Conservation (phyloP, 2,888 invertebrate genomes). For the Plemyria rubiginata region DNA sequence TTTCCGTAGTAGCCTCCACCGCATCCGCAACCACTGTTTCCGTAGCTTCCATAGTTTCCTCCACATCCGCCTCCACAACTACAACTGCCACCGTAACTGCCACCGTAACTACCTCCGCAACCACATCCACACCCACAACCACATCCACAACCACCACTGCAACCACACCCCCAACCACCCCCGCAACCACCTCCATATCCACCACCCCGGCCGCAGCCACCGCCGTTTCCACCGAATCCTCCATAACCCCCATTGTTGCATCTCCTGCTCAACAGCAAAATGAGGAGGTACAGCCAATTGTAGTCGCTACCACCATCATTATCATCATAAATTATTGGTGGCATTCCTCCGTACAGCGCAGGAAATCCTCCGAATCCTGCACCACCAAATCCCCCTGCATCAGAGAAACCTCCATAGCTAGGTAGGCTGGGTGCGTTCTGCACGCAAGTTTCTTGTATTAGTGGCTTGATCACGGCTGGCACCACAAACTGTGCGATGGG, state of each 20-base stretch:
- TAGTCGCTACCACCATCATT: conserved; percentile 48
- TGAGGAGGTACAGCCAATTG: conserved; percentile 57
- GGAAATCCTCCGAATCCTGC: conserved; percentile 27
- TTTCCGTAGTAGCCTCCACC: conserved; percentile 26
- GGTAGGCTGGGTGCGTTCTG: conserved; percentile 39
- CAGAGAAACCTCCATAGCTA: conserved; percentile 28
- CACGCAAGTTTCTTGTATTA: conserved; percentile 45
- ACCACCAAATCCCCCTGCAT: conserved; percentile 28
- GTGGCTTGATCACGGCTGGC: conserved; percentile 60
- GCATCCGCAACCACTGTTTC: conserved; percentile 2
- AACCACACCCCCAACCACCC: conserved; percentile 29
- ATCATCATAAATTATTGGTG: conserved; percentile 52
- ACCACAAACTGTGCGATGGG: conserved; percentile 54
- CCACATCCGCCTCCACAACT: conserved; percentile 22
- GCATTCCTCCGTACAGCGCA: conserved; percentile 43
- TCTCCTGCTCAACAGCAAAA: conserved; percentile 56
- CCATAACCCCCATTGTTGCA: conserved; percentile 31
- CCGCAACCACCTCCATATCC: conserved; percentile 30
- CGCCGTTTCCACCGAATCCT: conserved; percentile 28
- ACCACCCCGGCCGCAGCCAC: conserved; percentile 30
- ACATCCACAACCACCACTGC: conserved; percentile 33
- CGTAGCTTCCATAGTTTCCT: neutral
- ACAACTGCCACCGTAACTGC: conserved; percentile 26
- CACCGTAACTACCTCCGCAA: conserved; percentile 26
- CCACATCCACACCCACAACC: conserved; percentile 32